phyloP scores from a whole-genome alignment of 2,888 invertebrate species.

The Mythimna lalbum region DNA sequence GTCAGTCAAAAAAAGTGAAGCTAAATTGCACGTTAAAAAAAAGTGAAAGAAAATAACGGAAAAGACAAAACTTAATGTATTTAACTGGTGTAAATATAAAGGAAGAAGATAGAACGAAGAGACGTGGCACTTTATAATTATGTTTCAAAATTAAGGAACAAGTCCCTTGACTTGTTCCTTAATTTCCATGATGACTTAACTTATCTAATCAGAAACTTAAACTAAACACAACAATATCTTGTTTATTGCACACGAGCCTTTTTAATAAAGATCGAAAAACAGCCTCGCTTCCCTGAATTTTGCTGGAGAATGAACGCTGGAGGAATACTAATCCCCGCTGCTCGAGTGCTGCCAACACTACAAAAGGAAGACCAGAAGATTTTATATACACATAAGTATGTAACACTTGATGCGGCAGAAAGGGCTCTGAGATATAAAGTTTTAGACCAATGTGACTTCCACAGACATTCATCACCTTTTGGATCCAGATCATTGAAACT shows the following conservation, averaged over 20 bases:
- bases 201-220: constrained; percentile 10
- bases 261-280: constrained; percentile 57
- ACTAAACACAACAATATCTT: constrained; percentile 24
- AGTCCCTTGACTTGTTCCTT: no score
- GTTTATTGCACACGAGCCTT: constrained; percentile 43
- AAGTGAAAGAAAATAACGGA: no score
- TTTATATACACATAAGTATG: not conserved
- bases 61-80: no score
- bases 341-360: constrained; percentile 35
- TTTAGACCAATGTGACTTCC: no score
- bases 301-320: constrained; percentile 50
- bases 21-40: no score
- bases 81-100: no score
- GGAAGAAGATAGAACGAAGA: no score
- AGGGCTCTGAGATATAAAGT: no score
- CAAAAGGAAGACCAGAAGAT: not conserved
- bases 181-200: not conserved
- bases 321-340: constrained; percentile 58
- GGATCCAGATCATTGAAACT: no score
- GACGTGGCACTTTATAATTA: no score
- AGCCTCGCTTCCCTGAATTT: constrained; percentile 45
- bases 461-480: no score
- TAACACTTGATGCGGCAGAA: not conserved
- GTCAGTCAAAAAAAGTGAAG: no score
- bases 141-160: not conserved